phyloP scores from a whole-genome alignment of 2,888 invertebrate genomes.

The Galerucella nymphaeae region DNA sequence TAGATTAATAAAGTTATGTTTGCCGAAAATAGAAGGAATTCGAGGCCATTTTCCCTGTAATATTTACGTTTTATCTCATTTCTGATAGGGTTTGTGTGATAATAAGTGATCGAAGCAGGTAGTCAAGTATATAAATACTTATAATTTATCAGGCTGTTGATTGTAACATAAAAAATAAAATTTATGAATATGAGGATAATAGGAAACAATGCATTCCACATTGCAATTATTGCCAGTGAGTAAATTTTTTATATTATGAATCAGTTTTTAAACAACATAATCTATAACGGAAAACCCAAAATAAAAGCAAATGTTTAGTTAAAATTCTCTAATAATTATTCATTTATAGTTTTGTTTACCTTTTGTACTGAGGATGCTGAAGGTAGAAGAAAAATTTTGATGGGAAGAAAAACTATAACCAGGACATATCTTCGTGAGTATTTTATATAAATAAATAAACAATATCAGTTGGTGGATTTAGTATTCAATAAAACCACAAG shows the following conservation, averaged over 20 bases:
- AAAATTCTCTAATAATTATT: neutral
- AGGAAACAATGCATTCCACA: constrained; percentile 41
- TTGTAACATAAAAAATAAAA: constrained; percentile 13
- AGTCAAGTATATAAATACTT: constrained; percentile 2
- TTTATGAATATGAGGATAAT: constrained; percentile 45
- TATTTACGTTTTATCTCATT: constrained; percentile 34
- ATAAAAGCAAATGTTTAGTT: no score
- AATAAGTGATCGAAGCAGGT: neutral
- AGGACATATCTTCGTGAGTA: constrained; percentile 83
- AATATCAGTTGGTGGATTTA: no score
- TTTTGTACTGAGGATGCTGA: constrained; percentile 76
- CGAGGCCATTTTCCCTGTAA: constrained; percentile 30
- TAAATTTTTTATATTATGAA: constrained; percentile 7
- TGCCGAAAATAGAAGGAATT: constrained; percentile 36
- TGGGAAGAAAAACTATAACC: constrained; percentile 82
- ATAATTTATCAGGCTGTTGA: neutral
- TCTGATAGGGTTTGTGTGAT: constrained; percentile 36
- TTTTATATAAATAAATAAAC: no score
- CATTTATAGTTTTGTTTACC: constrained; percentile 73
- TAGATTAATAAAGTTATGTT: no score
- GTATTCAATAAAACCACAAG: no score
- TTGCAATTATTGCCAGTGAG: constrained; percentile 48
- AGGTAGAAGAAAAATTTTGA: constrained; percentile 80
- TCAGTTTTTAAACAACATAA: neutral
- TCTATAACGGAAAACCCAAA: neutral